These are phyloP conservation scores for Cathartes aura DNA, from an alignment of 2,113 vertebrate species.

Conservation along the genomic window DNA sequence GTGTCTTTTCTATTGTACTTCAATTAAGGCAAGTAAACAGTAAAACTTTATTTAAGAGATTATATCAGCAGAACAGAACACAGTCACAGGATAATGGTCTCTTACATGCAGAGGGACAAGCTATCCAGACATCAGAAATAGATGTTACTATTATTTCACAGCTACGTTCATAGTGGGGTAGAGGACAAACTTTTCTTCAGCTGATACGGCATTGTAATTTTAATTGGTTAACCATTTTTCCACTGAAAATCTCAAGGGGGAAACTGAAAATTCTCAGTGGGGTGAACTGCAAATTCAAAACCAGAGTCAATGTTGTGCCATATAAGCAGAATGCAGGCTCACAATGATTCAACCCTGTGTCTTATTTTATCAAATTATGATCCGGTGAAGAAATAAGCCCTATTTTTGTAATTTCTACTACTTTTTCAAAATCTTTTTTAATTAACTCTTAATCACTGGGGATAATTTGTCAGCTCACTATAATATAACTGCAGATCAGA, in stretches of 20 bases:
- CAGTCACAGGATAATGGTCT: constrained; percentile 11
- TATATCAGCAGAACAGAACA: constrained; percentile 40
- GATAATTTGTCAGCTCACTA: neutral
- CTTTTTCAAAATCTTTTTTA: neutral
- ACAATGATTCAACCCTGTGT: neutral
- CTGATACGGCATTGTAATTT: neutral
- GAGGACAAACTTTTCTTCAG: constrained; percentile 30
- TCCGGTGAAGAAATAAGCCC: neutral
- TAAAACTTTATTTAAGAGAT: constrained; percentile 59
- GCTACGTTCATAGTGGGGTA: neutral
- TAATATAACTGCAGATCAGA: neutral
- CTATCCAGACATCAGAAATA: neutral
- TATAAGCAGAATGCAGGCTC: neutral
- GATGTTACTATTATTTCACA: neutral
- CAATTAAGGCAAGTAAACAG: constrained; percentile 63
- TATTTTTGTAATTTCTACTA: neutral
- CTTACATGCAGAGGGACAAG: constrained; percentile 13
- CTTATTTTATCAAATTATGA: neutral
- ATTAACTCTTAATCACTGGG: neutral
- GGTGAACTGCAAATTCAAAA: neutral
- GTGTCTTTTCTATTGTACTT: constrained; percentile 36
- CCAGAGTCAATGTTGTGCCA: neutral
- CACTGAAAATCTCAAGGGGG: neutral
- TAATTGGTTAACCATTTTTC: constrained; percentile 5
- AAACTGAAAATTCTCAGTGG: neutral